A percentile compares a stretch with the other conserved stretches of the same genome.
Conservation (phyloP, 2,797 vertebrate species). For the Aselliscus stoliczkanus region DNA sequence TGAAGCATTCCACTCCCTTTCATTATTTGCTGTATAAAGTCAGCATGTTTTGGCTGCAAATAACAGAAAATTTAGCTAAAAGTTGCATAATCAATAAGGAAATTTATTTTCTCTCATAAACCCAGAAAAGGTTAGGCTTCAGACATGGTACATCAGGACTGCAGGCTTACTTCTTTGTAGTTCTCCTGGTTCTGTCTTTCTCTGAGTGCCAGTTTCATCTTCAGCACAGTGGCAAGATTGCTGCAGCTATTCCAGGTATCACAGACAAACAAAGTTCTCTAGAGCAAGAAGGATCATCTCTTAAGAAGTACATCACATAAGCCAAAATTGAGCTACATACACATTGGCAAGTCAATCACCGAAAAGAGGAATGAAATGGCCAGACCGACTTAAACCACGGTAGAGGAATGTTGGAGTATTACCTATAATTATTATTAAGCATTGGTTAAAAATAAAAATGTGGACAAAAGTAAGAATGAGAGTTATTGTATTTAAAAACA, state of each 20-base stretch:
- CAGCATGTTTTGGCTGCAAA: background rate
- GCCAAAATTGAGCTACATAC: background rate
- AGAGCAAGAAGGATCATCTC: background rate
- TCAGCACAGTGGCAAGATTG: background rate
- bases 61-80: background rate
- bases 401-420: background rate
- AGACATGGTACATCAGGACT: background rate
- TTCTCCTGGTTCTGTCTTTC: background rate
- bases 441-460: background rate
- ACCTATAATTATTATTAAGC: background rate
- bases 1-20: background rate
- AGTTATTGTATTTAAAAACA: background rate
- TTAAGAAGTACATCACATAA: background rate
- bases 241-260: background rate
- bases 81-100: background rate
- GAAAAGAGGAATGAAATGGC: background rate
- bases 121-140: background rate
- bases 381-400: background rate
- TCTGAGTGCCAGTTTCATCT: background rate
- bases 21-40: background rate
- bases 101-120: background rate
- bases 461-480: background rate
- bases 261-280: background rate
- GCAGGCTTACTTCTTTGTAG: background rate
- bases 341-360: background rate